Evolutionary conservation across 2,113 vertebrate genomes (phyloP).

Genomic region (Psittacara wagleri): DNA sequence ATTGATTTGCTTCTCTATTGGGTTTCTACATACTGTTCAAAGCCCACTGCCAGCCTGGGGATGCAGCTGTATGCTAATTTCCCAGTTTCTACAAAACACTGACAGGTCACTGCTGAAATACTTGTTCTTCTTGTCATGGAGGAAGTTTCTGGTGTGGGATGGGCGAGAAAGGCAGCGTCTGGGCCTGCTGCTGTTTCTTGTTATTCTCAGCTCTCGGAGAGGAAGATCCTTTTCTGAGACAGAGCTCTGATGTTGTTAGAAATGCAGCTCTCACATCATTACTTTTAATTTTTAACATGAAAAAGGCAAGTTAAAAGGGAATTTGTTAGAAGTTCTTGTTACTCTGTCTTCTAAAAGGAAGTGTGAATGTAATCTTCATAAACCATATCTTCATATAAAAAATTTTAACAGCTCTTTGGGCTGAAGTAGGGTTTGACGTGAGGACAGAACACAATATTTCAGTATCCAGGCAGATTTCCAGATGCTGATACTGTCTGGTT

Average conservation of each 20-base stretch:
- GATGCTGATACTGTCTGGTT: not conserved
- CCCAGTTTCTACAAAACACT: not conserved
- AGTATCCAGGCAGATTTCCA: not conserved
- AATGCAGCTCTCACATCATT: not conserved
- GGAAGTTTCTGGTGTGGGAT: not conserved
- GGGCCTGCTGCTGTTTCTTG: not conserved
- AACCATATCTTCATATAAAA: not conserved
- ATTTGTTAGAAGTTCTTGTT: conserved; percentile 17
- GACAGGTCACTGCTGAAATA: not conserved
- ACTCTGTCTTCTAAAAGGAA: not conserved
- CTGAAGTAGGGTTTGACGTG: not conserved
- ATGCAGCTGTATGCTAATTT: conserved; percentile 60
- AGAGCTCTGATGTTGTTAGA: not conserved
- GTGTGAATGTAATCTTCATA: not conserved
- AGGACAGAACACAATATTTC: not conserved
- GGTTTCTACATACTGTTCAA: not conserved
- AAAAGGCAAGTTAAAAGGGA: conserved; percentile 36
- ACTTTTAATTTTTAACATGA: conserved; percentile 19
- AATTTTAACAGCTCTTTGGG: not conserved
- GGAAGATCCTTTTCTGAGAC: not conserved
- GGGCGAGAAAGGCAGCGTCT: not conserved
- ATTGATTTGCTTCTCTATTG: not conserved
- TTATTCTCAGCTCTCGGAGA: not conserved
- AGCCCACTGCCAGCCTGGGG: not conserved
- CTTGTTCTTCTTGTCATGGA: not conserved